phyloP scores from a whole-genome alignment of 1,140 invertebrate species.

The Popillia japonica region DNA sequence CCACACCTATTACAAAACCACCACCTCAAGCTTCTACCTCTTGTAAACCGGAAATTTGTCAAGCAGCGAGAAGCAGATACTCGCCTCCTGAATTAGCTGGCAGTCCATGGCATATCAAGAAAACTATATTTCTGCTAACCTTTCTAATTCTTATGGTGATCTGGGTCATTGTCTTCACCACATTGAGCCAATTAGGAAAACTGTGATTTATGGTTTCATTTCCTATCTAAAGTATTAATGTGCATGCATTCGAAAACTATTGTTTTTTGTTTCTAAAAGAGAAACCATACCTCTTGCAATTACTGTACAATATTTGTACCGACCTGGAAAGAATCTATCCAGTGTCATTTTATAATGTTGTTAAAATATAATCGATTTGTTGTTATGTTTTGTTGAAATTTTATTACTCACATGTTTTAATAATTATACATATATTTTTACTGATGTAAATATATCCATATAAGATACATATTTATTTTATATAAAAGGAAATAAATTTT shows the following conservation, averaged over 20 bases:
- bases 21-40: constrained; percentile 47
- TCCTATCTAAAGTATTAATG: background rate
- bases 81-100: constrained; percentile 57
- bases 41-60: constrained; percentile 56
- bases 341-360: too few species aligned
- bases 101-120: constrained; percentile 64
- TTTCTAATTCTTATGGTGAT: constrained; percentile 61
- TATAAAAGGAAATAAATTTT: constrained; percentile 4
- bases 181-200: constrained; percentile 58
- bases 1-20: background rate
- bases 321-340: too few species aligned
- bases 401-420: background rate
- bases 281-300: background rate
- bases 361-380: background rate
- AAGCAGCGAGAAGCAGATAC: constrained; percentile 52
- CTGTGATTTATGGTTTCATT: constrained; percentile 45
- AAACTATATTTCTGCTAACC: constrained; percentile 62
- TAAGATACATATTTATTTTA: constrained; percentile 18
- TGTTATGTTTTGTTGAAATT: background rate
- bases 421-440: background rate
- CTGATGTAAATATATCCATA: constrained; percentile 20
- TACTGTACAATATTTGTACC: constrained; percentile 11
- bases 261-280: background rate
- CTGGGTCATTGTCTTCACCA: constrained; percentile 63
- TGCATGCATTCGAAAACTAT: background rate